A percentile compares a stretch with the other conserved stretches of the same genome.
These are phyloP conservation scores for Poeciliopsis turneri DNA, from an alignment of 2,797 vertebrate species.

Conservation along the genomic window DNA sequence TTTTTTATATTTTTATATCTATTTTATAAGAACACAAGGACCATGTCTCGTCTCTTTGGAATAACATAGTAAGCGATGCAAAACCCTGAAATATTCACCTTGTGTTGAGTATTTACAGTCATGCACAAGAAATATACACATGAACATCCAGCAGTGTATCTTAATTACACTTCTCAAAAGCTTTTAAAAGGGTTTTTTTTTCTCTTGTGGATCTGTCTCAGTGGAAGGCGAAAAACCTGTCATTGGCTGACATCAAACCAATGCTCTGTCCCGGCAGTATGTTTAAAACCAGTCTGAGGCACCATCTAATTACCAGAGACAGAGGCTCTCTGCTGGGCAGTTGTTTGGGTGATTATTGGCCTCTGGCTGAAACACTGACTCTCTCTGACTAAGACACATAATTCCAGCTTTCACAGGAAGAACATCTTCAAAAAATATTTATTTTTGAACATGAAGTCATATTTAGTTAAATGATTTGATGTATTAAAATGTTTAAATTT, in stretches of 20 bases:
- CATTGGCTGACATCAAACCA: neutral
- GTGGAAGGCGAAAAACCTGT: neutral
- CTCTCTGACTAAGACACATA: neutral
- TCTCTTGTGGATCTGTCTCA: neutral
- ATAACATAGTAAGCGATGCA: slow-evolving; percentile 38
- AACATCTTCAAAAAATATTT: neutral
- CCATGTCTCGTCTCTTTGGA: slow-evolving; percentile 52
- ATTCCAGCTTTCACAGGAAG: neutral
- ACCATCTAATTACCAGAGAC: slow-evolving; percentile 1
- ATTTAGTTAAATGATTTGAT: neutral
- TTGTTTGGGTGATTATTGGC: slow-evolving; percentile 13
- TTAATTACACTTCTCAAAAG: neutral
- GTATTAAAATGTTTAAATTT: too few species aligned
- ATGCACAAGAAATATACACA: slow-evolving; percentile 27
- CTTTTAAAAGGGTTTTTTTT: neutral
- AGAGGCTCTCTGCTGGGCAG: neutral
- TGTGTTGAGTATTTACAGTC: slow-evolving; percentile 56
- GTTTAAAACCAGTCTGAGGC: slow-evolving; percentile 2
- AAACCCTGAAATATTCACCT: slow-evolving; percentile 32
- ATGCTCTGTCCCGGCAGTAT: neutral
- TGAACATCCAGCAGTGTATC: slow-evolving; percentile 11
- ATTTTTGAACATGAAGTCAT: neutral
- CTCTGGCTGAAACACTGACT: slow-evolving; percentile 8
- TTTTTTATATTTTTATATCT: neutral
- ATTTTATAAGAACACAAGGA: slow-evolving; percentile 55